These are phyloP conservation scores for Lordiphosa fenestrarum DNA, from an alignment of 2,888 invertebrate genomes.

Conservation along the genomic window DNA sequence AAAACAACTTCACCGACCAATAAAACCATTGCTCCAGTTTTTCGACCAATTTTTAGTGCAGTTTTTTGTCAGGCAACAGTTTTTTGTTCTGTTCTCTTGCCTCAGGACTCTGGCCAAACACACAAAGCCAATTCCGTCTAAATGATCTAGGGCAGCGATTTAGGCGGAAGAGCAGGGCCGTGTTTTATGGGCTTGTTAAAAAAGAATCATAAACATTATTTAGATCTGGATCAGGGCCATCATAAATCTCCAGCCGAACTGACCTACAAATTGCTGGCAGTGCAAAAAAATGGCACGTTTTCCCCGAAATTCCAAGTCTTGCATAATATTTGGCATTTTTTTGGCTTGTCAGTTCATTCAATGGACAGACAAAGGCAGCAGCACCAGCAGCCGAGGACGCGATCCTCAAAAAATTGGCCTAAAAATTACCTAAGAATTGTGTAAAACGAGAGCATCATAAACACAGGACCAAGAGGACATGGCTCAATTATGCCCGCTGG, in stretches of 20 bases:
- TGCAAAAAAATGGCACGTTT: conserved; percentile 26
- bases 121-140: conserved; percentile 4
- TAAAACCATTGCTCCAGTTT: conserved; percentile 72
- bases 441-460: conserved; percentile 31
- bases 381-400: background rate
- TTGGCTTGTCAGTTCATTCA: conserved; percentile 48
- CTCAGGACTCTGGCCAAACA: conserved; percentile 7
- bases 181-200: conserved; percentile 58
- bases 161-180: conserved; percentile 33
- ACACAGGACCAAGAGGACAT: conserved; percentile 24
- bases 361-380: conserved; percentile 9
- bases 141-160: conserved; percentile 20
- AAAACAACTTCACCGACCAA: conserved; percentile 13
- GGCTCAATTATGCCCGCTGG: conserved; percentile 36
- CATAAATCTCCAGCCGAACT: conserved; percentile 47
- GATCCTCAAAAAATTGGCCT: conserved; percentile 53
- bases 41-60: conserved; percentile 77
- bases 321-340: conserved; percentile 69
- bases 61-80: conserved; percentile 62
- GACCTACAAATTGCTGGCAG: conserved; percentile 47
- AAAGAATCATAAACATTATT: conserved; percentile 68
- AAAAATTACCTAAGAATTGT: conserved; percentile 63
- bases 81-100: conserved; percentile 30
- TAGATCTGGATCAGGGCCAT: conserved; percentile 55
- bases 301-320: conserved; percentile 41